phyloP scores from a whole-genome alignment of 2,797 vertebrate species.

The Oryzias sinensis region DNA sequence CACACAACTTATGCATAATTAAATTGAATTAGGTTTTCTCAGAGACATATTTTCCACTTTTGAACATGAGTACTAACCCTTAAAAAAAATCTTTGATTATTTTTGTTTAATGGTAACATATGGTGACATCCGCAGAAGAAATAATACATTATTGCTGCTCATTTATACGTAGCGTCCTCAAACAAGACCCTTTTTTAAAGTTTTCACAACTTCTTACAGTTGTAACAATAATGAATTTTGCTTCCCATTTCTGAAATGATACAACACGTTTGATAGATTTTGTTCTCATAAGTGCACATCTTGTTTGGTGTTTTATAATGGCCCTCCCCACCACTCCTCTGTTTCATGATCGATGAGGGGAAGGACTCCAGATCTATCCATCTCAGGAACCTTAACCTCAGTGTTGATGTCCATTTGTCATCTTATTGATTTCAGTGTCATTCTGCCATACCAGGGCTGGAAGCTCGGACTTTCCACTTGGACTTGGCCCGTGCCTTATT shows the following conservation, averaged over 20 bases:
- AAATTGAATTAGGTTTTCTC: too few species aligned
- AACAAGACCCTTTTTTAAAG: not conserved
- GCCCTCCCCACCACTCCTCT: slow-evolving; percentile 12
- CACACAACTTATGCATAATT: too few species aligned
- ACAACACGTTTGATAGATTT: slow-evolving; percentile 6
- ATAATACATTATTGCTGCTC: too few species aligned
- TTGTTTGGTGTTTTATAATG: slow-evolving; percentile 11
- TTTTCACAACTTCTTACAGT: slow-evolving; percentile 1
- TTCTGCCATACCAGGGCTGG: slow-evolving; percentile 50
- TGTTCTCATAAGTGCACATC: not conserved
- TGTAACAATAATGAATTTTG: not conserved
- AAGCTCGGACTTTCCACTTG: slow-evolving; percentile 63
- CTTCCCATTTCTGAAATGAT: not conserved
- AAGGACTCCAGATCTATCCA: slow-evolving; percentile 54
- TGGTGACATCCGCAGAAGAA: too few species aligned
- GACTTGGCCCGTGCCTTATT: slow-evolving; percentile 55
- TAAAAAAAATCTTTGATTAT: too few species aligned
- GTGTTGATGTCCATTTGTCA: slow-evolving; percentile 64
- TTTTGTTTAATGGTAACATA: too few species aligned
- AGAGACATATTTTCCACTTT: too few species aligned
- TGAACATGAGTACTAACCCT: too few species aligned
- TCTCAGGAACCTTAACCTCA: slow-evolving; percentile 57
- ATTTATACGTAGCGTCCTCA: not conserved
- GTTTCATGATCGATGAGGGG: slow-evolving; percentile 57
- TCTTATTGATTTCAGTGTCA: slow-evolving; percentile 68